phyloP scores from a whole-genome alignment of 2,797 vertebrate species.

The Arremon aurantiirostris region DNA sequence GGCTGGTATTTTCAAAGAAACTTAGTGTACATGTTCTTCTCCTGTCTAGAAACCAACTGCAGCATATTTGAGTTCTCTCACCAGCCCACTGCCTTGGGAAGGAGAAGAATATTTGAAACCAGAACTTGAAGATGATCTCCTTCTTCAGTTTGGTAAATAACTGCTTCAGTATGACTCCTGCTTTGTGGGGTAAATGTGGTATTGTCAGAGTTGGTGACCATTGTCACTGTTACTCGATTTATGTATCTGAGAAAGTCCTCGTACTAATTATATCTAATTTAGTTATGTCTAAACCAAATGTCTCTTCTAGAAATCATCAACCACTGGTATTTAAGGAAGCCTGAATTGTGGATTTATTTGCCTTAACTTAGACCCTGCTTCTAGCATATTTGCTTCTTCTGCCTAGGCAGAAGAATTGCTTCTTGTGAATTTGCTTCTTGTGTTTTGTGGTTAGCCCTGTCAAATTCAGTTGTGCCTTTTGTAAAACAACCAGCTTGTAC shows the following conservation, averaged over 20 bases:
- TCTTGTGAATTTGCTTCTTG: too few species aligned
- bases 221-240: background rate
- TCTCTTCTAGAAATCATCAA: background rate
- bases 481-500: background rate
- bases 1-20: background rate
- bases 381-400: background rate
- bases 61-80: conserved; percentile 73
- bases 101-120: conserved; percentile 89
- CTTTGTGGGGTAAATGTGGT: background rate
- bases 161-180: background rate
- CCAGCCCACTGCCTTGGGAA: conserved; percentile 83
- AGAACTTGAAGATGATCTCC: conserved; percentile 84
- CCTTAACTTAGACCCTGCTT: background rate
- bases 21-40: background rate
- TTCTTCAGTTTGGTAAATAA: conserved; percentile 89
- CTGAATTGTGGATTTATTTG: background rate
- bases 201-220: background rate
- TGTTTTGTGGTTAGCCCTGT: background rate
- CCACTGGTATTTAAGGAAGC: background rate
- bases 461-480: background rate
- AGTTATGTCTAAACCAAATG: background rate
- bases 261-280: background rate
- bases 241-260: fast-evolving
- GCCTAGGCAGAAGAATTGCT: background rate
- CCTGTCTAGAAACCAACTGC: conserved; percentile 82